Percentiles rank a stretch among this genome's conserved stretches.
Evolutionary conservation across 2,113 vertebrate genomes (phyloP).

Genomic region (Hassar affinis): DNA sequence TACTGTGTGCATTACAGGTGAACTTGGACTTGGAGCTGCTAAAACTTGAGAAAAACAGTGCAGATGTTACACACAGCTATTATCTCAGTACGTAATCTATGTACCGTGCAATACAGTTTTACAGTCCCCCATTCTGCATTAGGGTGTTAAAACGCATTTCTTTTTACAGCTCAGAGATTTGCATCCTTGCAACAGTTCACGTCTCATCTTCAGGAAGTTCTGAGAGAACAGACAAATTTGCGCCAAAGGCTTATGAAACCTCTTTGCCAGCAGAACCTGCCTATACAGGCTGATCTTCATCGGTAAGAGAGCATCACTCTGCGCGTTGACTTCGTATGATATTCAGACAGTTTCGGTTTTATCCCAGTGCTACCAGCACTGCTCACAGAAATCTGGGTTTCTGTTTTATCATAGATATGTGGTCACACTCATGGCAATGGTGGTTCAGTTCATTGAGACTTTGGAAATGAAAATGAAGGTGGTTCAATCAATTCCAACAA

Average conservation of each 20-base stretch:
- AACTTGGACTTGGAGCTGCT: slow-evolving; percentile 81
- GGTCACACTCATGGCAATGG: slow-evolving; percentile 75
- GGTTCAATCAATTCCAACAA: slow-evolving; percentile 64
- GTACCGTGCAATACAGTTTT: not conserved
- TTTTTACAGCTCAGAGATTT: slow-evolving; percentile 72
- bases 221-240: slow-evolving; percentile 79
- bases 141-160: not conserved
- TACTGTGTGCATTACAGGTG: slow-evolving; percentile 66
- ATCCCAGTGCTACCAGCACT: not conserved
- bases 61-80: slow-evolving; percentile 78
- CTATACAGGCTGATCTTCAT: slow-evolving; percentile 81
- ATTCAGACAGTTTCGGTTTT: not conserved
- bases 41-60: slow-evolving; percentile 74
- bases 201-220: slow-evolving; percentile 80
- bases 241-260: slow-evolving; percentile 81
- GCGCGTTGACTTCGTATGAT: not conserved
- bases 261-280: slow-evolving; percentile 77
- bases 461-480: slow-evolving; percentile 78
- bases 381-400: not conserved
- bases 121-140: not conserved
- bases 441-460: slow-evolving; percentile 80
- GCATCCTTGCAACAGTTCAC: slow-evolving; percentile 79
- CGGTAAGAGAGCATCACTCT: slow-evolving; percentile 68
- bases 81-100: slow-evolving; percentile 83
- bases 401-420: slow-evolving; percentile 69